Conservation (phyloP, 2,797 vertebrate genomes). For the Onychomys arenicola region DNA sequence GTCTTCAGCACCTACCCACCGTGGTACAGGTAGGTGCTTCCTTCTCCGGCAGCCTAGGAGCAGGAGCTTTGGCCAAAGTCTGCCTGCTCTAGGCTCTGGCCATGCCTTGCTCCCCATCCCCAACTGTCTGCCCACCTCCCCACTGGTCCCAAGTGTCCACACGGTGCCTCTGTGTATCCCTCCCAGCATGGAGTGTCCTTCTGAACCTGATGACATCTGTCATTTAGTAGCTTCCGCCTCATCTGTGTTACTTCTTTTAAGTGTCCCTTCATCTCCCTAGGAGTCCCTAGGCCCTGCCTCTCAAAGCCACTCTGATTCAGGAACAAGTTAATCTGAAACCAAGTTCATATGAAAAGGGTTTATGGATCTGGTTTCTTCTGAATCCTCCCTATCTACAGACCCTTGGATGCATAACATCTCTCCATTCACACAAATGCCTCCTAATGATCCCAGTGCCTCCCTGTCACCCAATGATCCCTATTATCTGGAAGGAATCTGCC, state of each 20-base stretch:
- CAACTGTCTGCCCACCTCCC: background rate
- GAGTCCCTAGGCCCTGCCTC: background rate
- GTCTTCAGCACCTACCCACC: slow-evolving; percentile 79
- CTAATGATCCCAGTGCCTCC: rapidly evolving
- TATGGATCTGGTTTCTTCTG: background rate
- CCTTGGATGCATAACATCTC: background rate
- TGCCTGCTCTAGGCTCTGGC: background rate
- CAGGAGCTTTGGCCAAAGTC: background rate
- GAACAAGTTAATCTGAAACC: background rate
- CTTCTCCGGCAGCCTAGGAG: background rate
- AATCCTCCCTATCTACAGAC: background rate
- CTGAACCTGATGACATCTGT: background rate
- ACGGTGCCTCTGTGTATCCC: background rate
- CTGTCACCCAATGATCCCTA: background rate
- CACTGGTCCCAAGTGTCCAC: background rate
- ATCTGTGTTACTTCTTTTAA: background rate
- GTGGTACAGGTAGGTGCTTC: slow-evolving; percentile 80
- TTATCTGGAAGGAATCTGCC: background rate
- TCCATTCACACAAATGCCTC: rapidly evolving
- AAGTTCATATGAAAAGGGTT: background rate
- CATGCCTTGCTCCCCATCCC: background rate
- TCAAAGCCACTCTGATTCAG: background rate
- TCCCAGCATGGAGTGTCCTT: background rate
- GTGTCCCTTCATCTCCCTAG: background rate
- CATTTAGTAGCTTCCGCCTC: background rate